Evolutionary conservation across 2,888 invertebrate species (phyloP), one percentile per base, ranked within the genome.

Genomic region (Heliconius charithonia): DNA sequence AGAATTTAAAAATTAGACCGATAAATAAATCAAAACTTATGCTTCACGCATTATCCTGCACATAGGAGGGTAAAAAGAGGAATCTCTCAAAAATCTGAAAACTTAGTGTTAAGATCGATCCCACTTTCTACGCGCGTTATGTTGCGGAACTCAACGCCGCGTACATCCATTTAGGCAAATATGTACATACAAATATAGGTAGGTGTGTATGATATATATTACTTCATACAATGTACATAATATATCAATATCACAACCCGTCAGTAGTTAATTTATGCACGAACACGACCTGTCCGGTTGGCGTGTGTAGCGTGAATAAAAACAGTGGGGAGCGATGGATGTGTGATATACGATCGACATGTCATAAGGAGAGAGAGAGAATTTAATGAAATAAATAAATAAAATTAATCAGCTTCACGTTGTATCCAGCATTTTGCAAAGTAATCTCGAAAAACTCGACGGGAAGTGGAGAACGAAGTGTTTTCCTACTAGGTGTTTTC

Each of bases 211-310:
- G 16, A 13, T 51, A 22, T 65, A 27, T 65, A 65, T 56, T 56
- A 41, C 66, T 27, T 22, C n/a, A 16, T 25, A 67, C 41, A 41
- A 27, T n/a, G 16, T n/a, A 67, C 25, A 41, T 41, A 37, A 32
- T 22, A 51, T 59, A 62, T 73, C 72, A 73, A 72, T 73, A 71
- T 69, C 56, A 45, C 72, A 63, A 59, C 69, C 65, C 62, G 78
- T 59, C 69, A 59, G 22, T 19, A 3, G 45, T 74, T 81, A 83
- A 83, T 83, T 75, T 83, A 83, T 83, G 82, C 83, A 70, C 29
- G 69, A 51, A 56, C 83, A 83, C 83, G 83, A 32, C 70, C 75
- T 77, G 76, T 77, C 77, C 32, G 77, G 29, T 72, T 37, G n/a
- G 74, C 41, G 73, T 73, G 67, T 73, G 69, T 62, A 63, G 62